phyloP scores from a whole-genome alignment of 2,888 invertebrate genomes.

The Hymenopus coronatus region DNA sequence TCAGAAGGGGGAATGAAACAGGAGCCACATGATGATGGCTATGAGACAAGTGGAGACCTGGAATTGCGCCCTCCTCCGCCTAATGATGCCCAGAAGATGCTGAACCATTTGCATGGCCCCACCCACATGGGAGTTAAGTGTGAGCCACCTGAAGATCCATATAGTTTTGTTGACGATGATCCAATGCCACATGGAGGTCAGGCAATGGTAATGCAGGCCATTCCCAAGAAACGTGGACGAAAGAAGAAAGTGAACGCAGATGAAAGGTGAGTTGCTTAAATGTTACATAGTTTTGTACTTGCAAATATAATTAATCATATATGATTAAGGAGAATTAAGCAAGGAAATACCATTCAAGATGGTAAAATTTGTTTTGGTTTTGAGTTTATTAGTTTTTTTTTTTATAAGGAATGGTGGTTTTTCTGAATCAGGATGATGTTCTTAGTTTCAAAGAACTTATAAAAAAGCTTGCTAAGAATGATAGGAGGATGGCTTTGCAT shows the following conservation, averaged over 20 bases:
- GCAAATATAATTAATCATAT: no score
- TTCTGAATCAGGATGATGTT: no score
- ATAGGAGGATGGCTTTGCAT: no score
- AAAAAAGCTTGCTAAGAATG: no score
- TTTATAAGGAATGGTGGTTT: no score
- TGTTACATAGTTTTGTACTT: background rate
- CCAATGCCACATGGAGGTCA: constrained; percentile 39
- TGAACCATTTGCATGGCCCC: constrained; percentile 29
- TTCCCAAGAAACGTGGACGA: constrained; percentile 78
- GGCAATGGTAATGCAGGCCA: constrained; percentile 47
- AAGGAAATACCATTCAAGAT: no score
- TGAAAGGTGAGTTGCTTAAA: constrained; percentile 44
- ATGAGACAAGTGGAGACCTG: constrained; percentile 68
- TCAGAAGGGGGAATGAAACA: constrained; percentile 49
- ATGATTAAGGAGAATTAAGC: no score
- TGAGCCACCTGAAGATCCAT: constrained; percentile 70
- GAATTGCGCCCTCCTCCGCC: constrained; percentile 40
- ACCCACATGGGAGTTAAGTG: constrained; percentile 49
- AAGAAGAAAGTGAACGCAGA: constrained; percentile 71
- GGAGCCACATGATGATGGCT: constrained; percentile 84
- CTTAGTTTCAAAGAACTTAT: no score
- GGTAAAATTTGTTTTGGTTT: no score
- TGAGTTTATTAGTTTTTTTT: no score
- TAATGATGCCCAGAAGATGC: constrained; percentile 35
- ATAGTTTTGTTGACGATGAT: constrained; percentile 83